phyloP scores from a whole-genome alignment of 2,888 invertebrate species.

The Caenorhabditis virilis region DNA sequence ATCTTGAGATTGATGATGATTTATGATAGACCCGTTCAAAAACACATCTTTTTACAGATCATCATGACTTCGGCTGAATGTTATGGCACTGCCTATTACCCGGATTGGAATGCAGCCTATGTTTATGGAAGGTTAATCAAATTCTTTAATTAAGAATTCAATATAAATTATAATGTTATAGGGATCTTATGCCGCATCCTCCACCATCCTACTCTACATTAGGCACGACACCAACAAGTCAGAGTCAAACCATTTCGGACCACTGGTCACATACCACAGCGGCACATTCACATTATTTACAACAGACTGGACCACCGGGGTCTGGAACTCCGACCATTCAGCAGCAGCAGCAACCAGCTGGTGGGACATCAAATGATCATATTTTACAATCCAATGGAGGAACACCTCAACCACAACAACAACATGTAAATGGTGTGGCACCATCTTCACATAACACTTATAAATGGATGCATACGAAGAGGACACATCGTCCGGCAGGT shows the following conservation, averaged over 20 bases:
- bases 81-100: constrained; percentile 41
- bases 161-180: background rate
- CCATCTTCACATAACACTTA: constrained; percentile 45
- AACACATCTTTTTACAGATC: no score
- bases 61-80: constrained; percentile 48
- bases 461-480: constrained; percentile 68
- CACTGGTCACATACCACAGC: no score
- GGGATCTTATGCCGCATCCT: constrained; percentile 2
- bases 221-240: background rate
- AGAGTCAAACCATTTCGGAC: no score
- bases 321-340: constrained; percentile 1
- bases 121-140: background rate
- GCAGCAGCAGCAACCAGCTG: constrained; percentile 1
- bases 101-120: constrained; percentile 41
- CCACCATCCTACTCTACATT: constrained; percentile 5
- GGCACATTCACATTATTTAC: no score
- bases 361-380: background rate
- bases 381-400: constrained; percentile 7
- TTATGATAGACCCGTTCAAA: no score
- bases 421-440: constrained; percentile 7
- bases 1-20: no score
- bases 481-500: constrained; percentile 57
- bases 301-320: no score
- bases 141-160: no score
- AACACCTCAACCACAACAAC: constrained; percentile 23